phyloP scores from a whole-genome alignment of 2,888 invertebrate species.

The Plagodis pulveraria region DNA sequence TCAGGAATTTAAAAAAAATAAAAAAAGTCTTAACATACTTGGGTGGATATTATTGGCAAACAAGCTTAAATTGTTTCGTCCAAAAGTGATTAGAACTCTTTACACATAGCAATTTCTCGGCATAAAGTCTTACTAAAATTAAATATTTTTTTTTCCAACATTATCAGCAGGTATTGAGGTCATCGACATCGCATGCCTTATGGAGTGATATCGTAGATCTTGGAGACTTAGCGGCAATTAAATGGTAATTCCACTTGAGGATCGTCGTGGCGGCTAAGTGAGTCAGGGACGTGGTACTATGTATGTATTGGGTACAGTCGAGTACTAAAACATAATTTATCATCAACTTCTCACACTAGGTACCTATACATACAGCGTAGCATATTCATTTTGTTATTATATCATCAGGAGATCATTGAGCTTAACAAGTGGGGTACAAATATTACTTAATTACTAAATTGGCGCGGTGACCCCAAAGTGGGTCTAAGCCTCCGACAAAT shows the following conservation, averaged over 20 bases:
- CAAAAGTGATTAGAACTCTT: no score
- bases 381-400: no score
- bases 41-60: neutral
- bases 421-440: no score
- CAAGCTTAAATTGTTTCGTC: neutral
- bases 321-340: constrained; percentile 16
- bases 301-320: constrained; percentile 42
- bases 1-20: no score
- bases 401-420: no score
- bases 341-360: no score
- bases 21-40: neutral
- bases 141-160: constrained; percentile 7
- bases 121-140: no score
- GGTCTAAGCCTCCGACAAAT: no score
- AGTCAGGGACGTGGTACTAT: constrained; percentile 58
- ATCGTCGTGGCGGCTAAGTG: constrained; percentile 46
- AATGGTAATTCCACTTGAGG: constrained; percentile 58
- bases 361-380: no score
- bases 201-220: constrained; percentile 52
- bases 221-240: constrained; percentile 53
- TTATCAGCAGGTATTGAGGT: constrained; percentile 35
- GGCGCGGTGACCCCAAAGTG: no score
- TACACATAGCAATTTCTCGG: no score
- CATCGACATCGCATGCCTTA: constrained; percentile 48
- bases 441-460: no score